These are phyloP conservation scores for Crotalus horridus DNA, from an alignment of 2,113 vertebrate genomes.

Conservation along the genomic window DNA sequence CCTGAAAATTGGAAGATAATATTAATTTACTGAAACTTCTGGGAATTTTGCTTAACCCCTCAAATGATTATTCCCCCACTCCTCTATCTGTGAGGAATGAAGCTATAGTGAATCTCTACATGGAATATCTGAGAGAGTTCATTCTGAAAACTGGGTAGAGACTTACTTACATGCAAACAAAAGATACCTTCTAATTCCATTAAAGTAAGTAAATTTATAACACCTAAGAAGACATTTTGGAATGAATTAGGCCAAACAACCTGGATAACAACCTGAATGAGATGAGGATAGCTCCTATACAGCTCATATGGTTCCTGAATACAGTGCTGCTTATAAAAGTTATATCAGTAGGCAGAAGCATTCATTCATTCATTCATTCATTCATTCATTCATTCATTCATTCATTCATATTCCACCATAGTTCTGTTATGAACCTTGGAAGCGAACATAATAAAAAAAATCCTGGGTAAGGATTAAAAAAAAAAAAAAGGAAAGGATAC, in stretches of 20 bases:
- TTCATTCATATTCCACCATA: not conserved
- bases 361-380: not conserved
- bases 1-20: not conserved
- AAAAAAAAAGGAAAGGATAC: not conserved
- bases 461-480: not conserved
- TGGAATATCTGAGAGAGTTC: not conserved
- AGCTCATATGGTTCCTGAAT: not conserved
- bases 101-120: not conserved
- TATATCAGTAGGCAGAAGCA: not conserved
- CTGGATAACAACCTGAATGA: not conserved
- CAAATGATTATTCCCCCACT: not conserved
- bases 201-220: not conserved
- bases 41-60: not conserved
- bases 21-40: not conserved
- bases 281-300: not conserved
- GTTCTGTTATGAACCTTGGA: not conserved
- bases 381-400: not conserved
- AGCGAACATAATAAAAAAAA: not conserved
- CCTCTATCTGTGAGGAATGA: not conserved
- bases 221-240: not conserved
- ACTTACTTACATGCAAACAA: not conserved
- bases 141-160: not conserved
- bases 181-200: not conserved
- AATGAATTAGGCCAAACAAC: not conserved
- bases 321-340: not conserved